Conservation (phyloP, 2,888 invertebrate species). For the Drosophila atroscutellata region DNA sequence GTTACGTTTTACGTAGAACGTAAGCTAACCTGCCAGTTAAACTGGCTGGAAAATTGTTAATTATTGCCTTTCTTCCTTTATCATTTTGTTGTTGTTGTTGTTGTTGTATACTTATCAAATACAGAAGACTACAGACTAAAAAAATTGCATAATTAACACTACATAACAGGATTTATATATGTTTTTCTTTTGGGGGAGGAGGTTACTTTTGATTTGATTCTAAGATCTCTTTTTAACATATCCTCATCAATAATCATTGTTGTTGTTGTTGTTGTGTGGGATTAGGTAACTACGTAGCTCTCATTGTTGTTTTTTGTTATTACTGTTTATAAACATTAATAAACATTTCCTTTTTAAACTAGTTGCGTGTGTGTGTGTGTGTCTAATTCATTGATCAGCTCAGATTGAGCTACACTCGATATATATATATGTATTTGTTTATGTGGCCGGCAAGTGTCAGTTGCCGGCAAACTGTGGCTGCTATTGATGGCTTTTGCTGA, state of each 20-base stretch:
- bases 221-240: constrained; percentile 22
- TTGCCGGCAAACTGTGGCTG: constrained; percentile 79
- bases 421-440: neutral
- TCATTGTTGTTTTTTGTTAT: constrained; percentile 45
- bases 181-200: constrained; percentile 16
- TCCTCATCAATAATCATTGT: constrained; percentile 13
- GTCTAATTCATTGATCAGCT: constrained; percentile 14
- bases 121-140: constrained; percentile 61
- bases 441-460: constrained; percentile 38
- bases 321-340: constrained; percentile 18
- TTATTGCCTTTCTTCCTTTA: constrained; percentile 7
- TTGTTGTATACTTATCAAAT: constrained; percentile 30
- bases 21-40: constrained; percentile 58
- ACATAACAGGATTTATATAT: constrained; percentile 68
- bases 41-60: constrained; percentile 60
- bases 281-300: constrained; percentile 85
- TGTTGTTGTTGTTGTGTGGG: constrained; percentile 57
- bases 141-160: constrained; percentile 72
- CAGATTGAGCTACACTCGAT: constrained; percentile 10
- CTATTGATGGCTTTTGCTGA: constrained; percentile 96
- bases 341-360: constrained; percentile 14
- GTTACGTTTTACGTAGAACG: constrained; percentile 33
- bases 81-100: neutral
- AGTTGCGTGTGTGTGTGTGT: constrained; percentile 14
- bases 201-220: constrained; percentile 3